Base-by-base conservation (phyloP, 2,888 invertebrate species). In the Perithous albicinctus region DNA sequence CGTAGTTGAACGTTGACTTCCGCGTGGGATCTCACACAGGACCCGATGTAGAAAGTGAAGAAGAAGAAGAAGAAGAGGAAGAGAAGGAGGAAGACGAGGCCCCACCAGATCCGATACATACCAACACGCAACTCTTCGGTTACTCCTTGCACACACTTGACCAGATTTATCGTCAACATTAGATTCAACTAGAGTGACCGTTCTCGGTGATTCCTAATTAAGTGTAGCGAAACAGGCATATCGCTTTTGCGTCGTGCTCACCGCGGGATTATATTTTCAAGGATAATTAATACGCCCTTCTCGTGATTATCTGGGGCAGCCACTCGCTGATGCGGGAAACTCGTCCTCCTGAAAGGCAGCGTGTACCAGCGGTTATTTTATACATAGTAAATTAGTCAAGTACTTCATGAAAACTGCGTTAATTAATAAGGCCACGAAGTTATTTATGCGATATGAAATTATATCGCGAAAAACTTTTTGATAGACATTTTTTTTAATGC, bases 241-340 rank as follows among this genome's bases (percentile, higher is more conserved):
- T n/a, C n/a, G 82, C 66, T 43, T 20, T 41, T 54, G 73, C 76
- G 35, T 59, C 76, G 66, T n/a, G n/a, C 67, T 74, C 73, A 51
- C 20, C 77, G 76, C 74, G 81, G 86, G 87, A 86, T 83, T 86
- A 88, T 86, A 85, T 88, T 87, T 88, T 88, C 87, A 86, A 86
- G 85, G 84, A 86, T 88, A 89, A 90, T 89, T 89, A 89, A 87
- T 87, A 86, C 85, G 85, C 80, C 87, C 86, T 85, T 67, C 46
- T 85, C 83, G 83, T 84, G 83, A 63, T 56, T 66, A 73, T 73
- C 83, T 64, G 80, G 63, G 81, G 83, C 80, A 75, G 84, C 83
- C 87, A 85, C 86, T 85, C 85, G 84, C 29, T 76, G 76, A 76
- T 72, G 76, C 61, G 80, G 46, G 15, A 18, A 54, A 23, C 54